phyloP scores from a whole-genome alignment of 2,797 vertebrate species.

The Propithecus deckenii region DNA sequence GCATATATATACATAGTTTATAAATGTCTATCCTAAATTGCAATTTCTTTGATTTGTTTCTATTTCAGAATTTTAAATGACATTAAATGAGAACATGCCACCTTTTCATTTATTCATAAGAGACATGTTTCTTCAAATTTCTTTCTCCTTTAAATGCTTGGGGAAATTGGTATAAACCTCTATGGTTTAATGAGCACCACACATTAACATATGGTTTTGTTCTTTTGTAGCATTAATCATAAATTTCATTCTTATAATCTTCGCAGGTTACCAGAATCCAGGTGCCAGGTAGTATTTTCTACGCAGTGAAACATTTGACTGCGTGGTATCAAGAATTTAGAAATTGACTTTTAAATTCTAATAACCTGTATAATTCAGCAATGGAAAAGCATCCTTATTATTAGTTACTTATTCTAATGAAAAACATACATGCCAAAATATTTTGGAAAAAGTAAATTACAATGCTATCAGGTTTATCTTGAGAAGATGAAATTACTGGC shows the following conservation, averaged over 20 bases:
- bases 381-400: neutral
- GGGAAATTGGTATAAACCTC: neutral
- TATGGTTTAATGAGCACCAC: neutral
- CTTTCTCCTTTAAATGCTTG: neutral
- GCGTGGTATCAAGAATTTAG: neutral
- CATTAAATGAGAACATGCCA: neutral
- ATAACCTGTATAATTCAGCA: neutral
- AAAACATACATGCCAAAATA: neutral
- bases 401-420: neutral
- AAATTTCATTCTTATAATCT: neutral
- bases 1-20: neutral
- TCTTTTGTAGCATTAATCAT: neutral
- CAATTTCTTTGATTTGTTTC: neutral
- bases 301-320: neutral
- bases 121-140: neutral
- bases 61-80: neutral
- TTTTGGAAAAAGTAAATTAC: neutral
- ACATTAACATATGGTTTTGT: neutral
- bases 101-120: neutral
- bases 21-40: neutral
- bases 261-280: neutral
- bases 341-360: neutral
- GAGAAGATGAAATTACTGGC: neutral
- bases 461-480: neutral
- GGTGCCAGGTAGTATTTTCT: neutral